A percentile compares a stretch with the other conserved stretches of the same genome.
These are phyloP conservation scores for Furnarius figulus DNA, from an alignment of 2,113 vertebrate species.

Conservation along the genomic window DNA sequence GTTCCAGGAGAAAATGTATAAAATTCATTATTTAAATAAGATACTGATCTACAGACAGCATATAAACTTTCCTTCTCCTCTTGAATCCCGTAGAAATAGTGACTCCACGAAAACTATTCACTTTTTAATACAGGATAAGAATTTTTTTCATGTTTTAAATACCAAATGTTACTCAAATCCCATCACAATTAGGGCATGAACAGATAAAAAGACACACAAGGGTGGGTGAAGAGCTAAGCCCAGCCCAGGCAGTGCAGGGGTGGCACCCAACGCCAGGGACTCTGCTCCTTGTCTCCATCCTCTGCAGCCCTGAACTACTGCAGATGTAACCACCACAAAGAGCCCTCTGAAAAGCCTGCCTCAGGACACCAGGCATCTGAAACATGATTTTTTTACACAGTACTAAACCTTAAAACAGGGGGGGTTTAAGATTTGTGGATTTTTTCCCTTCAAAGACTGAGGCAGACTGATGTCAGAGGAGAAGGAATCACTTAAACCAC, in stretches of 20 bases:
- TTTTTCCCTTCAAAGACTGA: not conserved
- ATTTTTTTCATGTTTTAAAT: not conserved
- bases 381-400: not conserved
- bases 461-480: not conserved
- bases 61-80: not conserved
- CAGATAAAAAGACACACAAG: not conserved
- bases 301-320: not conserved
- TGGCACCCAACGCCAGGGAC: not conserved
- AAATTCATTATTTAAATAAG: not conserved
- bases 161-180: not conserved
- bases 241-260: not conserved
- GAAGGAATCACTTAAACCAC: not conserved
- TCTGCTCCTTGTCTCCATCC: not conserved
- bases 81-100: not conserved
- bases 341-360: not conserved
- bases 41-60: not conserved
- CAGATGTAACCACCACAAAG: not conserved
- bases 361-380: not conserved
- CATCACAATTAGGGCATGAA: not conserved
- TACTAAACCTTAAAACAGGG: not conserved
- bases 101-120: not conserved
- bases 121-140: not conserved
- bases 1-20: not conserved
- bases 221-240: not conserved
- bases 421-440: not conserved